These are phyloP conservation scores for Tachycineta bicolor DNA, from an alignment of 2,113 vertebrate genomes.

Conservation along the genomic window DNA sequence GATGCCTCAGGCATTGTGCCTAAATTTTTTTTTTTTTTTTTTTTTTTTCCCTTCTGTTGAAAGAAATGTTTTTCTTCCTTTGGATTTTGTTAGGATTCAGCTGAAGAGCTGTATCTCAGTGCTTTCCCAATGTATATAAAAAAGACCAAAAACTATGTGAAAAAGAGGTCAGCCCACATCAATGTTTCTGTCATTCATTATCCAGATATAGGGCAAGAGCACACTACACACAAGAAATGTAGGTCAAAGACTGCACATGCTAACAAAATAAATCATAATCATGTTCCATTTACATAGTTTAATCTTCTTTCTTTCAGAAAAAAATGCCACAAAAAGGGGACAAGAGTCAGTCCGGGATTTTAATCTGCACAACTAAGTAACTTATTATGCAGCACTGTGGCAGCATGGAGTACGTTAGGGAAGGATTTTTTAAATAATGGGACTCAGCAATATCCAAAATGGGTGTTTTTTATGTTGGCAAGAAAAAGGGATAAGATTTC, in stretches of 20 bases:
- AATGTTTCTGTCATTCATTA: neutral
- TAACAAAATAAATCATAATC: neutral
- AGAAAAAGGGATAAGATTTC: neutral
- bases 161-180: neutral
- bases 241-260: constrained; percentile 19
- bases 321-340: neutral
- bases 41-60: neutral
- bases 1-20: neutral
- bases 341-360: neutral
- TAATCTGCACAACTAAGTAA: neutral
- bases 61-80: neutral
- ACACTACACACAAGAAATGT: neutral
- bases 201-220: constrained; percentile 8
- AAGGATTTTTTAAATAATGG: neutral
- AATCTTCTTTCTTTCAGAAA: neutral
- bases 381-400: neutral
- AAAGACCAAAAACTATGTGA: neutral
- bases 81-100: neutral
- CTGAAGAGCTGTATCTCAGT: neutral
- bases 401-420: neutral
- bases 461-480: neutral
- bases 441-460: neutral
- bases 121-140: neutral
- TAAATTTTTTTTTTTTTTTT: neutral
- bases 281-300: neutral